Evolutionary conservation across 2,888 invertebrate genomes (phyloP).

Genomic region (Lithophane leautieri): DNA sequence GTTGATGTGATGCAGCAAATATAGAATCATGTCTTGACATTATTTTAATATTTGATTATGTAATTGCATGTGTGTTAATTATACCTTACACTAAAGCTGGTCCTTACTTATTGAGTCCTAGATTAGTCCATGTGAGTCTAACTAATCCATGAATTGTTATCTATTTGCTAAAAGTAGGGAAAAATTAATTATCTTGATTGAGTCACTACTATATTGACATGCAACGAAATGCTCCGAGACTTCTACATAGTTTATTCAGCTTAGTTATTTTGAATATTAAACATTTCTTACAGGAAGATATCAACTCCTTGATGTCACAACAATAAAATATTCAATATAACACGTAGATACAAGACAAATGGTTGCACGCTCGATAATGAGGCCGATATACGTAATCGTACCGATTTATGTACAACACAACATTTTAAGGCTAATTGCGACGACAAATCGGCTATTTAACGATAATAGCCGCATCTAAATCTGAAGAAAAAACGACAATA

Average conservation of each 20-base stretch:
- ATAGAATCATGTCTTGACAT: conserved; percentile 4
- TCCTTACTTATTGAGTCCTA: not conserved
- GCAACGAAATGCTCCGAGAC: not conserved
- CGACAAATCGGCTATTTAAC: conserved; percentile 81
- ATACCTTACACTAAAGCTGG: not conserved
- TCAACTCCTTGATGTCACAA: conserved; percentile 4
- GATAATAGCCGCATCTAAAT: conserved; percentile 84
- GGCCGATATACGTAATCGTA: conserved; percentile 74
- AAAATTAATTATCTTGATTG: not conserved
- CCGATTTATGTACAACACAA: conserved; percentile 77
- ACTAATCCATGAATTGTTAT: not conserved
- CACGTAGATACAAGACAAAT: conserved; percentile 57
- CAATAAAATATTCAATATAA: conserved; percentile 34
- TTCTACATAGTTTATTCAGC: not conserved
- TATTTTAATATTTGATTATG: not conserved
- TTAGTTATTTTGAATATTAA: not conserved
- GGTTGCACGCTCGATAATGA: conserved; percentile 64
- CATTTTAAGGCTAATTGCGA: conserved; percentile 85
- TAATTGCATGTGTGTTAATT: not conserved
- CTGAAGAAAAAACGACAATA: conserved; percentile 75
- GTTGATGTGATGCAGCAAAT: conserved; percentile 6
- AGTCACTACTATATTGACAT: not conserved
- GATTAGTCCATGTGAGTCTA: not conserved
- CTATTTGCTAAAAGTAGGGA: too few relatives aligned
- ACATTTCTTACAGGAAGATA: not conserved